Evolutionary conservation across 2,797 vertebrate species (phyloP).

Genomic region (Ataeniobius toweri): DNA sequence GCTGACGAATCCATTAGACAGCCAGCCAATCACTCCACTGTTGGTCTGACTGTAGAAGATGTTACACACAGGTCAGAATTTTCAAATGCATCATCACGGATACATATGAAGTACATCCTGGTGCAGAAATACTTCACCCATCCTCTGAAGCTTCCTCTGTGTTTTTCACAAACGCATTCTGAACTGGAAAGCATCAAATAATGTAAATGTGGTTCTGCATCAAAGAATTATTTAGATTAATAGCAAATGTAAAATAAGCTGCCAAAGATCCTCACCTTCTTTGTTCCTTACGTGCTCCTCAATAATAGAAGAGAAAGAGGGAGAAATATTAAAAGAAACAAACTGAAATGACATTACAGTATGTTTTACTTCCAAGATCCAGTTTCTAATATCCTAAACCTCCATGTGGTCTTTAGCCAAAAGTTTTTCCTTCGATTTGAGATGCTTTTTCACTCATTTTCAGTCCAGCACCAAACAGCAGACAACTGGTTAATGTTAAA

Average conservation of each 20-base stretch:
- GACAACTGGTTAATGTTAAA: too few species aligned
- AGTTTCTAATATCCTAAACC: background rate
- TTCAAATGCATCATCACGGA: background rate
- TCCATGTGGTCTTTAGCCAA: background rate
- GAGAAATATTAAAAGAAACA: background rate
- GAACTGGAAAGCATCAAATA: slow-evolving; percentile 32
- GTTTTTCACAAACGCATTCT: slow-evolving; percentile 44
- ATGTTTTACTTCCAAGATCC: background rate
- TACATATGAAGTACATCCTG: background rate
- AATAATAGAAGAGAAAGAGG: background rate
- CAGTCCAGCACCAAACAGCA: too few species aligned
- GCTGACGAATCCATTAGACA: slow-evolving; percentile 79
- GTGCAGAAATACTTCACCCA: slow-evolving; percentile 30
- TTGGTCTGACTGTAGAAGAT: slow-evolving; percentile 62
- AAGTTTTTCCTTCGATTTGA: background rate
- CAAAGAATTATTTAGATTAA: background rate
- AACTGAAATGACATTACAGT: too few species aligned
- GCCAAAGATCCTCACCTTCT: slow-evolving; percentile 43
- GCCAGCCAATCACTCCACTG: slow-evolving; percentile 78
- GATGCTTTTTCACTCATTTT: too few species aligned
- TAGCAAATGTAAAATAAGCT: background rate
- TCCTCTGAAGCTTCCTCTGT: slow-evolving; percentile 57
- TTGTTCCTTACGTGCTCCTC: slow-evolving; percentile 35
- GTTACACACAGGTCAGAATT: background rate
- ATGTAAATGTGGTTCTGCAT: background rate